phyloP scores from a whole-genome alignment of 2,113 vertebrate genomes.

The Nerophis lumbriciformis region DNA sequence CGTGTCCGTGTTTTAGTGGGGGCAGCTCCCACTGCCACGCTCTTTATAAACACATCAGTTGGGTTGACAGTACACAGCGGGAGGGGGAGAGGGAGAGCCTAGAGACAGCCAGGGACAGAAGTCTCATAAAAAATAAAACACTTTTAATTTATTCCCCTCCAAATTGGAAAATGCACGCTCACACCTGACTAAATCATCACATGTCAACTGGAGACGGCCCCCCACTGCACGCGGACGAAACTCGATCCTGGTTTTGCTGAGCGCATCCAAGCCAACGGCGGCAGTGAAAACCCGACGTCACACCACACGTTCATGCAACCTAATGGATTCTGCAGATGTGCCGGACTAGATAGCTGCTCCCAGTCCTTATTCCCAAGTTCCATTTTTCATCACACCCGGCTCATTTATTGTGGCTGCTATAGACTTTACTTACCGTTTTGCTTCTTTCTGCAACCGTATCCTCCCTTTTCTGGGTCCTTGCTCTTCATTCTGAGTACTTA shows the following conservation, averaged over 20 bases:
- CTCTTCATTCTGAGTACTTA: neutral
- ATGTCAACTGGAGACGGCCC: constrained; percentile 93
- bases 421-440: constrained; percentile 44
- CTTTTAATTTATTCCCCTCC: constrained; percentile 98
- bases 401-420: constrained; percentile 20
- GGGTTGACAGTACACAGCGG: constrained; percentile 70
- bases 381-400: constrained; percentile 52
- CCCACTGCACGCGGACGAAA: constrained; percentile 94
- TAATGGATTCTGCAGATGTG: constrained; percentile 98
- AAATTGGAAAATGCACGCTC: constrained; percentile 99
- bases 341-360: constrained; percentile 56
- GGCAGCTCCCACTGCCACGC: constrained; percentile 46
- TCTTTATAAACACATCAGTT: constrained; percentile 80
- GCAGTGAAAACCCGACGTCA: constrained; percentile 73
- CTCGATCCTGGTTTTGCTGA: constrained; percentile 93
- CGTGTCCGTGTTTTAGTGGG: constrained; percentile 34
- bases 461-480: neutral
- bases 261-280: constrained; percentile 81
- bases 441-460: constrained; percentile 23
- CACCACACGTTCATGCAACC: constrained; percentile 47
- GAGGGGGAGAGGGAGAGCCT: constrained; percentile 41
- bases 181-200: constrained; percentile 99
- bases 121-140: constrained; percentile 95
- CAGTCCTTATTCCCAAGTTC: constrained; percentile 21
- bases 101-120: constrained; percentile 74